These are phyloP conservation scores for Ganaspis sp. DNA, from an alignment of 1,140 invertebrate species.

Conservation along the genomic window DNA sequence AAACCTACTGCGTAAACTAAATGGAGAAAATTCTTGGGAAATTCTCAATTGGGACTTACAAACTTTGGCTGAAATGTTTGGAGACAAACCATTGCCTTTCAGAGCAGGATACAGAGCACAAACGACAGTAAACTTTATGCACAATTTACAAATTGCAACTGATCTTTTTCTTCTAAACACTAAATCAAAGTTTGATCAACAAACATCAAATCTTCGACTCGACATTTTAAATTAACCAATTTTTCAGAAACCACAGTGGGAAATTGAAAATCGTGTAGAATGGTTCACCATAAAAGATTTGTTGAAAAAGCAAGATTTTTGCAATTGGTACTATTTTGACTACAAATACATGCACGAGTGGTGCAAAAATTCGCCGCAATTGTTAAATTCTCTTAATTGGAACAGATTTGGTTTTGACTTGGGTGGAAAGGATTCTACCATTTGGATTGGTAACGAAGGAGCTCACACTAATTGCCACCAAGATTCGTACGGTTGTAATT, in stretches of 20 bases:
- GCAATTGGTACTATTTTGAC: slow-evolving; percentile 87
- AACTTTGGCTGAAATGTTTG: slow-evolving; percentile 70
- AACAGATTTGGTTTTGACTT: slow-evolving; percentile 85
- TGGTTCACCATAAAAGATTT: slow-evolving; percentile 81
- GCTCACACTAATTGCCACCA: slow-evolving; percentile 95
- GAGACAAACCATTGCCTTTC: slow-evolving; percentile 71
- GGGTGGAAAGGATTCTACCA: slow-evolving; percentile 83
- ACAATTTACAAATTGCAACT: too few relatives aligned
- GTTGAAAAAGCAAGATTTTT: slow-evolving; percentile 70
- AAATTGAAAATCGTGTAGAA: slow-evolving; percentile 79
- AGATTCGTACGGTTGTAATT: slow-evolving; percentile 96
- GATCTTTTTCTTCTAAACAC: too few relatives aligned
- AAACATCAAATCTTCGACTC: too few relatives aligned
- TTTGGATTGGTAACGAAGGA: slow-evolving; percentile 93
- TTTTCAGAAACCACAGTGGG: slow-evolving; percentile 85
- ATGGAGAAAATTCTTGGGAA: slow-evolving; percentile 63
- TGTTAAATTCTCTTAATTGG: slow-evolving; percentile 85
- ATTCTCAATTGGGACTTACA: slow-evolving; percentile 73
- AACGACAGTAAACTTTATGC: slow-evolving; percentile 65
- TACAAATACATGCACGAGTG: slow-evolving; percentile 89
- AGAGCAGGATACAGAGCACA: slow-evolving; percentile 70
- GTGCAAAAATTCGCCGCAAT: slow-evolving; percentile 79
- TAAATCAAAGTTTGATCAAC: too few relatives aligned
- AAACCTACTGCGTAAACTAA: slow-evolving; percentile 60
- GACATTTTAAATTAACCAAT: background rate